Evolutionary conservation across 2,888 invertebrate species (phyloP), one percentile per base, ranked within the genome.

Genomic region (Lasioglossum marginatum): DNA sequence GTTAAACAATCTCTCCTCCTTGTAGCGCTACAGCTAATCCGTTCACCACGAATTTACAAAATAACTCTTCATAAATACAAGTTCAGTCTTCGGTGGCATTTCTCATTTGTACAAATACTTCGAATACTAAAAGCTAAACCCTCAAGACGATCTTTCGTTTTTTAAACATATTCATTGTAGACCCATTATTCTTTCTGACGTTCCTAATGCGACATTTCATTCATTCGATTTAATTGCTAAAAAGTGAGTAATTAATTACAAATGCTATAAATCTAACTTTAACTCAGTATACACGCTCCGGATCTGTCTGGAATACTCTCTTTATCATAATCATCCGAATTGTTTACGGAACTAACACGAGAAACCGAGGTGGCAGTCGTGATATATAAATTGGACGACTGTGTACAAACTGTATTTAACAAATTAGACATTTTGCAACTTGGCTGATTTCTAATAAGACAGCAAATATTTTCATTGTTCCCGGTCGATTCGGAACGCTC

Each of bases 381-480:
- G 12, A 88, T 82, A n/a, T 70, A 63, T 23, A 72, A 78, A 79
- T 85, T 80, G 14, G 87, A 88, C 27, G 87, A 85, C 48, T 88
- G 87, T 23, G 87, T 88, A 16, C 19, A 81, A 31, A 72, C 82
- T 27, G 83, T 77, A 0, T 27, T 52, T 19, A 63, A 45, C 43
- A 77, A 70, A 74, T 85, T n/a, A 19, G 78, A 66, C 45, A 52
- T 14, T 14, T 34, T 19, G 14, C 19, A 12, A 31, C 19, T 43
- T 79, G 19, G 0, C 12, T 0, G 23, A 40, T 12, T 34, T 57
- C n/a, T 16, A 45, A 14, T 57, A n/a, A 12, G 6, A 4, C 34
- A 34, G 5, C 6, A 5, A 63, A 2, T 31, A 63, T n/a, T 34
- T 74, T 27, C 6, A 63, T 4, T 37, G 37, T 27, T 34, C 60